Evolutionary conservation across 2,888 invertebrate species (phyloP).

Genomic region (Phortica magna): DNA sequence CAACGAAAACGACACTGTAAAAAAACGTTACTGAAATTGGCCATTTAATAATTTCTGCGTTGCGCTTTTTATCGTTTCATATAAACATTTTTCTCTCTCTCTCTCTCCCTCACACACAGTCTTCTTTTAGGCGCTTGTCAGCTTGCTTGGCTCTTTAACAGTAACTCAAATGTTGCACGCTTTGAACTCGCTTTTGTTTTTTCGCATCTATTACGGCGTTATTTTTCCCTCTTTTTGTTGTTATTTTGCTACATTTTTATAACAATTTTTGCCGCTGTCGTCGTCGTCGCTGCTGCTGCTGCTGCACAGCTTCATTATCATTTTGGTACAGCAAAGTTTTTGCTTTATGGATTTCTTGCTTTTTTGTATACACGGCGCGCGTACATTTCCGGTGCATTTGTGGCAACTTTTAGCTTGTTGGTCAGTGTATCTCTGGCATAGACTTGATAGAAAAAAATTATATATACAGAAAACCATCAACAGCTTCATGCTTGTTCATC

Average conservation of each 20-base stretch:
- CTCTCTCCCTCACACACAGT: background rate
- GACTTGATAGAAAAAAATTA: background rate
- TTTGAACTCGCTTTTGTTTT: conserved; percentile 40
- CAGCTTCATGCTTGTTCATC: conserved; percentile 61
- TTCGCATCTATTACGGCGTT: conserved; percentile 34
- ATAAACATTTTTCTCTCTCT: background rate
- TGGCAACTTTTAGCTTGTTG: conserved; percentile 8
- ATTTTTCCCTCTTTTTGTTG: conserved; percentile 31
- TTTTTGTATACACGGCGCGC: conserved; percentile 26
- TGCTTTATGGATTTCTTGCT: conserved; percentile 4
- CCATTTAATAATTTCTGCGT: conserved; percentile 51
- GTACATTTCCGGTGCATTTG: conserved; percentile 66
- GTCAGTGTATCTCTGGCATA: background rate
- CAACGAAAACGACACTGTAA: conserved; percentile 4
- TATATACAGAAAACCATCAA: conserved; percentile 53
- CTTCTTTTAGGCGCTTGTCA: background rate
- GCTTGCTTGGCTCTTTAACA: background rate
- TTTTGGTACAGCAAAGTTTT: conserved; percentile 21
- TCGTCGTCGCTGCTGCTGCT: conserved; percentile 21
- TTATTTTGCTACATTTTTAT: conserved; percentile 56
- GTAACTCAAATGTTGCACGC: conserved; percentile 36
- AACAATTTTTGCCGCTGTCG: conserved; percentile 53
- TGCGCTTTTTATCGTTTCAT: conserved; percentile 18
- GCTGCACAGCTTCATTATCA: conserved; percentile 29
- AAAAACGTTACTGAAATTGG: conserved; percentile 21